These are phyloP conservation scores for Mythimna loreyi DNA, from an alignment of 2,888 invertebrate genomes.

Conservation along the genomic window DNA sequence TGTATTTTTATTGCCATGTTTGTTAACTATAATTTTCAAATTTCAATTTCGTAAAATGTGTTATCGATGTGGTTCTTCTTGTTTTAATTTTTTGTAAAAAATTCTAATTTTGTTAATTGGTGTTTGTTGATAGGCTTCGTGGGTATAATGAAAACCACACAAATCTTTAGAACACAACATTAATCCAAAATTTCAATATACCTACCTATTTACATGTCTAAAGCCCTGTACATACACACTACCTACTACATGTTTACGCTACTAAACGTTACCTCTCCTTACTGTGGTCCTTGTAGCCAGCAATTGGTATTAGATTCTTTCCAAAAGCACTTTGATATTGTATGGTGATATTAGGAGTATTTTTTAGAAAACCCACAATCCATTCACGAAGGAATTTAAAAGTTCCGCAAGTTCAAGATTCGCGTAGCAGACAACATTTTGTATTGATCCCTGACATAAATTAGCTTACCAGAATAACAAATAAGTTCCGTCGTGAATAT, in stretches of 20 bases:
- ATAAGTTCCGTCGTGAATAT: slow-evolving; percentile 68
- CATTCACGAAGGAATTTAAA: slow-evolving; percentile 68
- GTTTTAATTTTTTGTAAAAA: slow-evolving; percentile 51
- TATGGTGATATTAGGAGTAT: slow-evolving; percentile 48
- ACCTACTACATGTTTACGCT: slow-evolving; percentile 54
- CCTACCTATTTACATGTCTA: slow-evolving; percentile 42
- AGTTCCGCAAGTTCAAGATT: slow-evolving; percentile 4
- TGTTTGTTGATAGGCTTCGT: slow-evolving; percentile 30
- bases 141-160: slow-evolving; percentile 25
- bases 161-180: slow-evolving; percentile 24
- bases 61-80: slow-evolving; percentile 72
- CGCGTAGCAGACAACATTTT: slow-evolving; percentile 7
- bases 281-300: slow-evolving; percentile 63
- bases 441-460: slow-evolving; percentile 28
- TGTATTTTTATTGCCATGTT: slow-evolving; percentile 31
- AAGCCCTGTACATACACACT: slow-evolving; percentile 64
- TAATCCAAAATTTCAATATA: slow-evolving; percentile 27
- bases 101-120: slow-evolving; percentile 1
- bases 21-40: slow-evolving; percentile 29
- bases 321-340: slow-evolving; percentile 61
- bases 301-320: slow-evolving; percentile 55
- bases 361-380: slow-evolving; percentile 45
- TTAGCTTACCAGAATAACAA: slow-evolving; percentile 23
- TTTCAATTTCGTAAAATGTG: slow-evolving; percentile 49
- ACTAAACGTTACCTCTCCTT: slow-evolving; percentile 61